phyloP scores from a whole-genome alignment of 2,888 invertebrate species.

The Elegia similella region DNA sequence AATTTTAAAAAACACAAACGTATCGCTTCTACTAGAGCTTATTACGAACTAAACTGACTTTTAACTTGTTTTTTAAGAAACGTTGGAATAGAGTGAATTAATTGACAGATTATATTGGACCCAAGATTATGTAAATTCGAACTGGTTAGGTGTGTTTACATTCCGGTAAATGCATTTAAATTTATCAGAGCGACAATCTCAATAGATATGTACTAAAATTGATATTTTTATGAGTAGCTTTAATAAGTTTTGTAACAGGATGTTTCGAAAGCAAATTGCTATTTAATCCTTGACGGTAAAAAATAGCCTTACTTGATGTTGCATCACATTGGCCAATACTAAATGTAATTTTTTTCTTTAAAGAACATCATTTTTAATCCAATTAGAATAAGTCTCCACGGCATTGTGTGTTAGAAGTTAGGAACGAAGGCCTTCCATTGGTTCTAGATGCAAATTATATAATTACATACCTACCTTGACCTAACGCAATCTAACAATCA shows the following conservation, averaged over 20 bases:
- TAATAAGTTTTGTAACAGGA: constrained; percentile 1
- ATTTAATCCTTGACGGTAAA: too few species aligned
- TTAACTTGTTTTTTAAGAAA: constrained; percentile 16
- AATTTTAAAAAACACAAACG: neutral
- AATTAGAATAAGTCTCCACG: too few species aligned
- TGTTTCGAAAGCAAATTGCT: neutral
- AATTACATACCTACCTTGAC: too few species aligned
- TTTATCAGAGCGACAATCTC: constrained; percentile 33
- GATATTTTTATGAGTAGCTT: constrained; percentile 2
- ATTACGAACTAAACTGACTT: constrained; percentile 28
- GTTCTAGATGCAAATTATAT: too few species aligned
- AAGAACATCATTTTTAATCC: too few species aligned
- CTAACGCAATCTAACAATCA: too few species aligned
- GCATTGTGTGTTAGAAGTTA: too few species aligned
- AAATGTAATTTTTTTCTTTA: too few species aligned
- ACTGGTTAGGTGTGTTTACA: constrained; percentile 21
- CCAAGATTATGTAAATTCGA: constrained; percentile 21
- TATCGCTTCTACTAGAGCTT: constrained; percentile 9
- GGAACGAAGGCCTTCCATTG: too few species aligned
- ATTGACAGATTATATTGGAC: constrained; percentile 2
- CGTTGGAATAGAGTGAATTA: neutral
- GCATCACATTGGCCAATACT: too few species aligned
- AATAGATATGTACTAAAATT: constrained; percentile 1
- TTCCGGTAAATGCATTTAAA: constrained; percentile 13
- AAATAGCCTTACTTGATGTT: too few species aligned